These are phyloP conservation scores for Smittia sp. DNA, from an alignment of 2,888 invertebrate species.

Conservation along the genomic window DNA sequence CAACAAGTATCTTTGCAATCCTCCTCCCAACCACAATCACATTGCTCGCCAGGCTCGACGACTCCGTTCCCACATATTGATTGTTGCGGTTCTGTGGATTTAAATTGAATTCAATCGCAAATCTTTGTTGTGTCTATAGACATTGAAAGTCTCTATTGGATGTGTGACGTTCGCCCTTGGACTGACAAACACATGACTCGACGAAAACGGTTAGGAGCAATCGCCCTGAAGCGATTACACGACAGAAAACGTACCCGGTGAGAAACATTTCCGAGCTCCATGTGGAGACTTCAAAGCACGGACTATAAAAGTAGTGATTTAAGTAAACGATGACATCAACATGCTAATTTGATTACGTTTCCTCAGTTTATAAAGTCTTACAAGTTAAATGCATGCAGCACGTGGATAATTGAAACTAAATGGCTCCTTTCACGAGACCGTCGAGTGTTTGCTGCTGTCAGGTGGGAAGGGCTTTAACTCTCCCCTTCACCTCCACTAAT, in stretches of 20 bases:
- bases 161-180: too few species aligned
- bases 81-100: slow-evolving; percentile 74
- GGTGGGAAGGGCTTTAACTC: too few species aligned
- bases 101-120: not conserved
- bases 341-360: slow-evolving; percentile 30
- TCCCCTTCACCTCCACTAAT: not conserved
- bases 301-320: not conserved
- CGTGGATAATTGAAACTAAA: not conserved
- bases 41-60: slow-evolving; percentile 94
- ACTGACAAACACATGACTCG: too few species aligned
- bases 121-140: too few species aligned
- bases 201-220: too few species aligned
- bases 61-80: slow-evolving; percentile 98
- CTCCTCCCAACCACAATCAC: slow-evolving; percentile 98
- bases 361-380: slow-evolving; percentile 25
- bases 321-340: not conserved
- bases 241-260: too few species aligned
- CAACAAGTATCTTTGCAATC: slow-evolving; percentile 94
- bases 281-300: not conserved
- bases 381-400: slow-evolving; percentile 14
- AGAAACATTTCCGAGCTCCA: too few species aligned
- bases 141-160: too few species aligned
- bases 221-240: too few species aligned
- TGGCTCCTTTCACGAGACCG: not conserved
- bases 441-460: not conserved